These are phyloP conservation scores for Drosophila nikananu DNA, from an alignment of 1,140 invertebrate species.

Conservation along the genomic window DNA sequence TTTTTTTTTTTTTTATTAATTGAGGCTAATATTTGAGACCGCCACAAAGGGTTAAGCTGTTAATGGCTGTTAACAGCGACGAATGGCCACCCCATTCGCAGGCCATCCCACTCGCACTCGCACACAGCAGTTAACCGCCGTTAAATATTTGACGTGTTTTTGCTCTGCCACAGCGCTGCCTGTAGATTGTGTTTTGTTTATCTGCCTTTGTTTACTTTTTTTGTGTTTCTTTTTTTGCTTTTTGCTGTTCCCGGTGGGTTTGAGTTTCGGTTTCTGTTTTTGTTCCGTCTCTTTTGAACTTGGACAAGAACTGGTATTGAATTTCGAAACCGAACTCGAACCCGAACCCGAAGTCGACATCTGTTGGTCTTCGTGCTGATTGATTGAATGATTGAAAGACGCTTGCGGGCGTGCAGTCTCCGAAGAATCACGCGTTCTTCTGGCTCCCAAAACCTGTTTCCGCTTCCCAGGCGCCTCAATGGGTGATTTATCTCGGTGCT, in stretches of 20 bases:
- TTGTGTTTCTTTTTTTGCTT: conserved; percentile 7
- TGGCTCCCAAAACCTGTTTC: conserved; percentile 43
- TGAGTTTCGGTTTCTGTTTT: conserved; percentile 56
- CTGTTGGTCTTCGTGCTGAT: conserved; percentile 30
- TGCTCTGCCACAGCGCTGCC: conserved; percentile 21
- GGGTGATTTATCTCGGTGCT: conserved; percentile 34
- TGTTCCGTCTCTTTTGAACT: conserved; percentile 67
- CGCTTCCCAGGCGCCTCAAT: conserved; percentile 47
- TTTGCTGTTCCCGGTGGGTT: conserved; percentile 15
- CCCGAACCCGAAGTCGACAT: conserved; percentile 35
- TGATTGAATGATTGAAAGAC: conserved; percentile 37
- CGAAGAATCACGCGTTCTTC: conserved; percentile 22
- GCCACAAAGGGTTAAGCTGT: conserved; percentile 16
- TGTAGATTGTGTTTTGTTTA: conserved; percentile 40
- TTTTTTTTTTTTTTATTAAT: too few relatives aligned
- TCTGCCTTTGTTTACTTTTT: conserved; percentile 35
- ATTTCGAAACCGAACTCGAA: conserved; percentile 33
- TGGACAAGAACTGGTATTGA: conserved; percentile 75
- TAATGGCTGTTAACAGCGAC: conserved; percentile 25
- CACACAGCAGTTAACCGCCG: conserved; percentile 11
- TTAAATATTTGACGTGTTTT: conserved; percentile 37
- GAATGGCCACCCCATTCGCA: conserved; percentile 29
- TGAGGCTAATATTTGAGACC: neutral
- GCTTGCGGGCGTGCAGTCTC: conserved; percentile 26
- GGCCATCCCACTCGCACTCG: conserved; percentile 6